Evolutionary conservation across 2,888 invertebrate species (phyloP), one percentile per base, ranked within the genome.

Genomic region (Trilocha varians): DNA sequence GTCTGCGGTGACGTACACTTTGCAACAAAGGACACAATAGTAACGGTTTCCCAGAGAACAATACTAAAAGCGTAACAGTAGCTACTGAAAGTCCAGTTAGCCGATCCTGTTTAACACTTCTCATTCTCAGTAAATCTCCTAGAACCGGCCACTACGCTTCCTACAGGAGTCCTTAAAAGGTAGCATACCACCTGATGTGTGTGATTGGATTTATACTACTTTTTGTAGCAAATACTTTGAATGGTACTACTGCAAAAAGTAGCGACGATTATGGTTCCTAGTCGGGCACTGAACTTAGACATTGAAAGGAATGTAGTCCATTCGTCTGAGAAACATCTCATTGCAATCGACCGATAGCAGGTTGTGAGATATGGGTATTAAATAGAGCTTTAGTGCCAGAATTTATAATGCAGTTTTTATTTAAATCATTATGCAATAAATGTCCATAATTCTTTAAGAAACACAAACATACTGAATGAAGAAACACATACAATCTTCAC

Each of bases 141-240:
- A 54, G 55, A 64, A 74, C 71, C 65, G 66, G 75, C 70, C 55
- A 45, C 41, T 45, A 45, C 42, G 62, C 72, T 80, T 82, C 82
- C 80, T 82, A 69, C 64, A 70, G 56, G 65, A 57, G 58, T 70
- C 77, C 78, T 68, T 78, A 78, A 72, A 74, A 57, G 72, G 74
- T 57, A 59, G 57, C 65, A 63, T 62, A 60, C 64, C 61, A 60
- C 63, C 66, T 59, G 61, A 63, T 63, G 65, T 56, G 62, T 64
- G 66, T 70, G 73, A 75, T 78, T 71, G 65, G 61, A 64, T 65
- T 55, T 50, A 53, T 57, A 39, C 44, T 43, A 59, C 56, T 62
- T 76, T 75, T 79, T 72, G 65, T 66, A 53, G 49, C 49, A 38
- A 57, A 55, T 65, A 46, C 54, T 61, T 59, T 59, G 44, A 59